Base-by-base conservation (phyloP, 2,113 vertebrate species). In the Perca flavescens region DNA sequence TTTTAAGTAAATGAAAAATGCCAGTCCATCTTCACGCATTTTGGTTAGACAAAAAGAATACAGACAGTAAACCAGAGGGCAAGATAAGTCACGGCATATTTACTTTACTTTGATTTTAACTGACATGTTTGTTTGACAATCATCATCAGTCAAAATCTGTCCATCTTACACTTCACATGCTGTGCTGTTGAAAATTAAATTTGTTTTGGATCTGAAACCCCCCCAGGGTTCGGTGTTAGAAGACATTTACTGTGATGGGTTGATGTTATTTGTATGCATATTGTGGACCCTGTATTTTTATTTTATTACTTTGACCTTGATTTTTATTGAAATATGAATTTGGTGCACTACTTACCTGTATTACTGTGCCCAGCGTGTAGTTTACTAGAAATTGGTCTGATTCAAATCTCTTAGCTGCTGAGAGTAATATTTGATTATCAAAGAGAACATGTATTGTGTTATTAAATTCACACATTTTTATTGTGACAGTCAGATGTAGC, bases 251-350 rank as follows among this genome's bases (percentile, higher is more conserved):
- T 67, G 61, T 66, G 60, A 79, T 74, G 46, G 19, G 76, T 53
- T 79, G 40, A 43, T 12, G 21, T 76, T 77, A 75, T 85, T 78
- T 85, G 52, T 7, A 60, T 75, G 75, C 84, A 74, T 21, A 52
- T 16, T 67, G 52, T 15, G 72, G 9, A 69, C 56, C 63, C 46
- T 52, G 31, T 40, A 58, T 79, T 83, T 81, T 66, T 43, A 43
- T 68, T 82, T 67, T 63, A 86, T 86, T 68, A 80, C 72, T 86
- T 75, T 67, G 65, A 80, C 71, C 68, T 64, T 76, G 66, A 43
- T 67, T 54, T 22, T 64, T 58, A 79, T 73, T 61, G 62, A 76
- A 67, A 74, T 71, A 56, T 63, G n/a, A 80, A 58, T 58, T 64
- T 25, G 31, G 49, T 53, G 73, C 28, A 28, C 28, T 28, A 28